Evolutionary conservation across 2,797 vertebrate genomes (phyloP).

Genomic region (Pachyuromys duprasi): DNA sequence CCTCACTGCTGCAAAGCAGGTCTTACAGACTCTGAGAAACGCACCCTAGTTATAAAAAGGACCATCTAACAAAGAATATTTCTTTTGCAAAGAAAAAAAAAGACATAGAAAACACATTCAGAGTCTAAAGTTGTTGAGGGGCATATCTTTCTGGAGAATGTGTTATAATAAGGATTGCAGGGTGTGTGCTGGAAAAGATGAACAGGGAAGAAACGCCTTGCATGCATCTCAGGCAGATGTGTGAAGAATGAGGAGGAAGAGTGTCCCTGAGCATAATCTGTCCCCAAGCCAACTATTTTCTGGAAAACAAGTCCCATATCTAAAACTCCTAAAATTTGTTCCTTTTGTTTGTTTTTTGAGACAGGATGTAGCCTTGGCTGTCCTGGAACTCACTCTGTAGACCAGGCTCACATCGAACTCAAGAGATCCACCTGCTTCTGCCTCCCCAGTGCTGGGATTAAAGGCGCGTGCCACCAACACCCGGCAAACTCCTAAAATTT

Average conservation of each 20-base stretch:
- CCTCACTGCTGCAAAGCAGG: background rate
- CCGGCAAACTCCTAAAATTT: background rate
- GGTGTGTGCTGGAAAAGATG: background rate
- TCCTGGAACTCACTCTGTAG: no score
- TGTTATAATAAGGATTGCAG: background rate
- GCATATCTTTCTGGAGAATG: background rate
- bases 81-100: background rate
- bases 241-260: background rate
- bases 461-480: no score
- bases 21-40: slow-evolving; percentile 7
- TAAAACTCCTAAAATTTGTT: background rate
- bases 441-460: no score
- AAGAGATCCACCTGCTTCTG: no score
- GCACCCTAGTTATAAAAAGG: background rate
- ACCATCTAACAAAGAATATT: background rate
- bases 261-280: background rate
- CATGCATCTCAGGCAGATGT: background rate
- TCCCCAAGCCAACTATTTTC: background rate
- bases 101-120: background rate
- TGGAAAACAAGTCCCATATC: background rate
- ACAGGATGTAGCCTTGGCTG: no score
- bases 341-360: no score
- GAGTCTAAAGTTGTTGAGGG: background rate
- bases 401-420: no score
- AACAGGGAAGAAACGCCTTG: background rate